Evolutionary conservation across 2,888 invertebrate species (phyloP).

Genomic region (Amphipoea oculea): DNA sequence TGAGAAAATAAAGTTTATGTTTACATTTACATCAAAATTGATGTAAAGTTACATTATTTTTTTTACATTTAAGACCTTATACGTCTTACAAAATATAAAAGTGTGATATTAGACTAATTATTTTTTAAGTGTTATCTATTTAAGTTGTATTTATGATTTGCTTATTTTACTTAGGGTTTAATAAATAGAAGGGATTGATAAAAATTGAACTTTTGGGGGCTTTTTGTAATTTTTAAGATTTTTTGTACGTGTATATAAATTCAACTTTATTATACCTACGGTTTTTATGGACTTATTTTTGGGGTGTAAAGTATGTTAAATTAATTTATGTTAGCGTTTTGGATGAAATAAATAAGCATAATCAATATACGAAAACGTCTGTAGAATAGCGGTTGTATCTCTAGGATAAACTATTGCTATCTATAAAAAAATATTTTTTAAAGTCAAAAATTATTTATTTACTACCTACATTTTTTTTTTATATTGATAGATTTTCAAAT

Average conservation of each 20-base stretch:
- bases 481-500: neutral
- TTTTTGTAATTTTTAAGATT: slow-evolving; percentile 20
- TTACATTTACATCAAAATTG: slow-evolving; percentile 26
- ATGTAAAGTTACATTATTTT: slow-evolving; percentile 34
- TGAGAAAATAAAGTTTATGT: neutral
- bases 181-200: slow-evolving; percentile 22
- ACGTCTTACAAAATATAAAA: slow-evolving; percentile 73
- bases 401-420: slow-evolving; percentile 31
- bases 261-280: slow-evolving; percentile 19
- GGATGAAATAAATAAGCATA: slow-evolving; percentile 38
- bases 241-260: slow-evolving; percentile 48
- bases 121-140: slow-evolving; percentile 82
- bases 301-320: slow-evolving; percentile 59
- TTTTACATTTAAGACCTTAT: slow-evolving; percentile 47
- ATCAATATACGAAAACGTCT: slow-evolving; percentile 12
- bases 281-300: slow-evolving; percentile 50
- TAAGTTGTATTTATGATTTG: slow-evolving; percentile 65
- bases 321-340: slow-evolving; percentile 46
- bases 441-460: slow-evolving; percentile 47
- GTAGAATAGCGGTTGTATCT: slow-evolving; percentile 35
- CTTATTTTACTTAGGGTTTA: slow-evolving; percentile 43
- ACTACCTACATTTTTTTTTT: neutral
- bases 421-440: slow-evolving; percentile 1
- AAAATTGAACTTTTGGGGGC: slow-evolving; percentile 17
- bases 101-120: slow-evolving; percentile 88